These are phyloP conservation scores for Styela plicata DNA, from an alignment of 23 tunicate species.

Conservation along the genomic window DNA sequence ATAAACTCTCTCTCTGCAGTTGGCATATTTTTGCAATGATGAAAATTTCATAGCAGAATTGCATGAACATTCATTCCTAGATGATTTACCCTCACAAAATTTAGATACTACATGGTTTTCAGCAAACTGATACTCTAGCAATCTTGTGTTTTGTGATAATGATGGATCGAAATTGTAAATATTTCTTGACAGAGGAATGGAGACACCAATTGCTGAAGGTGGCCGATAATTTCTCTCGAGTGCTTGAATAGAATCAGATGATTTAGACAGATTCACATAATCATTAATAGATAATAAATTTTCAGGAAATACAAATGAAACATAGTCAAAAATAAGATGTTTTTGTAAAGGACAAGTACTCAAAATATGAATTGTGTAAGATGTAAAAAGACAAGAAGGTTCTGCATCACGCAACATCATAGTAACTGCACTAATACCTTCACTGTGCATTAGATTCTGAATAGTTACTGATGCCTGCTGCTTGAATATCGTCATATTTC, in stretches of 20 bases:
- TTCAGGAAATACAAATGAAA: constrained; percentile 16
- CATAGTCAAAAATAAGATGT: constrained; percentile 22
- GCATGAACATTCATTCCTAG: constrained; percentile 32
- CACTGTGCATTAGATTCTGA: background rate
- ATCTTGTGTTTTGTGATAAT: background rate
- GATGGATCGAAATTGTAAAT: constrained; percentile 58
- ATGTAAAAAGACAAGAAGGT: constrained; percentile 13
- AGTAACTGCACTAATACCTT: constrained; percentile 14
- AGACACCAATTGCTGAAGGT: constrained; percentile 50
- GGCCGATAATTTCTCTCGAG: constrained; percentile 57
- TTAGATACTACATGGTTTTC: background rate
- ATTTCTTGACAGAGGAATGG: constrained; percentile 56
- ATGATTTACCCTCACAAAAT: constrained; percentile 8
- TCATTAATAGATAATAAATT: constrained; percentile 2
- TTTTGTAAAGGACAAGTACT: constrained; percentile 27
- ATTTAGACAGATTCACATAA: constrained; percentile 5
- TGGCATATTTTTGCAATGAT: constrained; percentile 44
- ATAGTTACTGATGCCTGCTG: background rate
- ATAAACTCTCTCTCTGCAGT: constrained; percentile 75
- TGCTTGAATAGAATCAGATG: background rate
- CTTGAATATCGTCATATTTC: background rate
- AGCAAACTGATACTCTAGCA: constrained; percentile 5
- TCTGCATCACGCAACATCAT: constrained; percentile 9
- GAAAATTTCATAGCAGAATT: constrained; percentile 50
- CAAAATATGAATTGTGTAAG: constrained; percentile 9